phyloP scores from a whole-genome alignment of 2,888 invertebrate genomes.

The Periphyllus acericola region DNA sequence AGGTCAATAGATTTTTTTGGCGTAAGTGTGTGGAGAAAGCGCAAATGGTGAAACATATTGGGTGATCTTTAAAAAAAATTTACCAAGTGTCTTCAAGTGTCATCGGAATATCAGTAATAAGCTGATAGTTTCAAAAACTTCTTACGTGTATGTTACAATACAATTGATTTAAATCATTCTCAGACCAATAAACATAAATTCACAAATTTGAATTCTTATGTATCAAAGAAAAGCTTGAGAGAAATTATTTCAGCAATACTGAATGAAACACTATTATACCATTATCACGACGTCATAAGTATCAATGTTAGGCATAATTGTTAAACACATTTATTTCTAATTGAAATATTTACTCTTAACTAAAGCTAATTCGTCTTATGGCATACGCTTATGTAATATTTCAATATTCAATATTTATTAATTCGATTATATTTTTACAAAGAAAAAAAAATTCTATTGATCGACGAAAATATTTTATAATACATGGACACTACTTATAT shows the following conservation, averaged over 20 bases:
- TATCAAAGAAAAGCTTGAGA: background rate
- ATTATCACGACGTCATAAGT: background rate
- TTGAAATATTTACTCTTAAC: background rate
- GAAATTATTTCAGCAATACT: background rate
- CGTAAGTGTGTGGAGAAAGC: constrained; percentile 17
- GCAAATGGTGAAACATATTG: background rate
- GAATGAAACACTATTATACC: background rate
- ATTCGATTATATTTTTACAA: constrained; percentile 2
- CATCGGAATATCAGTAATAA: background rate
- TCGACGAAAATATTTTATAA: constrained; percentile 10
- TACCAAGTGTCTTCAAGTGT: background rate
- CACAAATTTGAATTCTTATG: background rate
- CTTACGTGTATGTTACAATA: background rate
- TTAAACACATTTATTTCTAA: background rate
- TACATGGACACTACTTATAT: background rate
- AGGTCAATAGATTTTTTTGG: constrained; percentile 25
- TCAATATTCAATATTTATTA: constrained; percentile 3
- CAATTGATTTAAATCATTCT: background rate
- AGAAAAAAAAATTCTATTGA: constrained; percentile 14
- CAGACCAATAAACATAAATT: background rate
- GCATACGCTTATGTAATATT: background rate
- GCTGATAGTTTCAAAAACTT: background rate
- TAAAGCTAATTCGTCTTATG: background rate
- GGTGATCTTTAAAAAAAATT: background rate
- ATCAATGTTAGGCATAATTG: background rate